These are phyloP conservation scores for Dipus sagitta DNA, from an alignment of 2,797 vertebrate genomes.

Conservation along the genomic window DNA sequence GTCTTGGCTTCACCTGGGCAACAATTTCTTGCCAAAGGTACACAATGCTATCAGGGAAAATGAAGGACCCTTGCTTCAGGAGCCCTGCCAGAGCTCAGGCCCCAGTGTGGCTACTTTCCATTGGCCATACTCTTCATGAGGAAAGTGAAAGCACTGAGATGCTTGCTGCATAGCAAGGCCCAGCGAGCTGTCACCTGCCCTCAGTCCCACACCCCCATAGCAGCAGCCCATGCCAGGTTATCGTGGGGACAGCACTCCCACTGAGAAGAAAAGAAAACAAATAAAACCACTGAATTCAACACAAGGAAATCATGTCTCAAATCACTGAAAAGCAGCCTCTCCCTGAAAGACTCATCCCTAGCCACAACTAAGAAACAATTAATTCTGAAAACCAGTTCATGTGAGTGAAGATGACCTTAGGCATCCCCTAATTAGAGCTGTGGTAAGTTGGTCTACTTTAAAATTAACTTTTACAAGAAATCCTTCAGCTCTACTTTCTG, in stretches of 20 bases:
- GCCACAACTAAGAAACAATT: conserved; percentile 48
- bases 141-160: background rate
- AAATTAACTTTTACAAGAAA: conserved; percentile 71
- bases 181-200: too few species aligned
- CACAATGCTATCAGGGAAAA: accelerated
- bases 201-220: background rate
- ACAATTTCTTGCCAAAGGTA: too few species aligned
- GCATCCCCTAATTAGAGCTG: conserved; percentile 52
- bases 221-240: background rate
- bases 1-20: background rate
- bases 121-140: background rate
- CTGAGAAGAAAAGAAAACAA: background rate
- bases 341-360: background rate
- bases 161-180: background rate
- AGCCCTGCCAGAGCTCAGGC: background rate
- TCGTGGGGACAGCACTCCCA: accelerated
- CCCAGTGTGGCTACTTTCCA: accelerated
- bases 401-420: conserved; percentile 51
- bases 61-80: background rate
- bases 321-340: background rate
- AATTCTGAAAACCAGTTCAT: conserved; percentile 65
- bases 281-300: background rate
- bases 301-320: background rate
- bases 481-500: conserved; percentile 34
- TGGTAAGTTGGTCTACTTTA: conserved; percentile 54